Conservation (phyloP, 2,113 vertebrate genomes). For the Pleuronectes platessa region DNA sequence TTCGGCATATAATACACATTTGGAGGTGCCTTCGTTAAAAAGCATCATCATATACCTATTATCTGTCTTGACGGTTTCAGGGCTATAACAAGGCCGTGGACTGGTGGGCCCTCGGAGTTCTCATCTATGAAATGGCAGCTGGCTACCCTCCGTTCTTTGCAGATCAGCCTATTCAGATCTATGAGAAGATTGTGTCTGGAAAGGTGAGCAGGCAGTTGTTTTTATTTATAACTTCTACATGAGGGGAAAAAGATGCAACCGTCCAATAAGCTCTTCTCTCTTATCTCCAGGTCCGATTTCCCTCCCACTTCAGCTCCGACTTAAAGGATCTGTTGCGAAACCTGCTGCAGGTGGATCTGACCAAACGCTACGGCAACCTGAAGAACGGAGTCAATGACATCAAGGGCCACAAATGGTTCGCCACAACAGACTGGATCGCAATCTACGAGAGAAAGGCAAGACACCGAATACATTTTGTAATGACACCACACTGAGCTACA, state of each 20-base stretch:
- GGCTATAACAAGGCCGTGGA: conserved; percentile 99
- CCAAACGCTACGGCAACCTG: conserved; percentile 97
- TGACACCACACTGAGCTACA: background rate
- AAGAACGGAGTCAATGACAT: conserved; percentile 99
- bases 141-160: conserved; percentile 99
- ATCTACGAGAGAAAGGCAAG: conserved; percentile 98
- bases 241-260: background rate
- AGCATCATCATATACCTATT: background rate
- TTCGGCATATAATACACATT: background rate
- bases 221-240: background rate
- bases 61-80: conserved; percentile 66
- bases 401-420: conserved; percentile 99
- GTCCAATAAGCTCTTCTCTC: too few relatives aligned
- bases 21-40: background rate
- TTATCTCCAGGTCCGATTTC: conserved; percentile 91
- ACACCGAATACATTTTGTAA: conserved; percentile 4
- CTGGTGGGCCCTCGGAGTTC: conserved; percentile 98
- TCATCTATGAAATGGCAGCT: conserved; percentile 99
- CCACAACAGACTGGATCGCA: conserved; percentile 99
- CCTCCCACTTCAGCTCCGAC: conserved; percentile 99
- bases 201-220: conserved; percentile 84
- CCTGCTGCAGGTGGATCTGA: conserved; percentile 98
- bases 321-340: conserved; percentile 98
- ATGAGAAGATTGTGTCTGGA: conserved; percentile 99
- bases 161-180: conserved; percentile 99